phyloP scores from a whole-genome alignment of 2,888 invertebrate genomes.

The Scaptomyza flava region DNA sequence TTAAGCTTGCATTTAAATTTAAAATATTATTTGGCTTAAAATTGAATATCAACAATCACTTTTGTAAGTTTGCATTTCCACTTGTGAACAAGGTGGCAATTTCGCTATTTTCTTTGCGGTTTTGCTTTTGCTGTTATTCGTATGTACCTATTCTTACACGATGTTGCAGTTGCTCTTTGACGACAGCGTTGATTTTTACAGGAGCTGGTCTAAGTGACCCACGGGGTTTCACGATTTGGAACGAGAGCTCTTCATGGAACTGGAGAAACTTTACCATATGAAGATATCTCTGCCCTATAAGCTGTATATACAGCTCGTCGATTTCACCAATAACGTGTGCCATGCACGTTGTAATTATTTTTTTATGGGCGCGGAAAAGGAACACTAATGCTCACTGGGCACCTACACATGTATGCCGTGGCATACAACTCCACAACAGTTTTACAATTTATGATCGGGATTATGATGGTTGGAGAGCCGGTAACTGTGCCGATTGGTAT shows the following conservation, averaged over 20 bases:
- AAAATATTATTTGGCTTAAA: too few species aligned
- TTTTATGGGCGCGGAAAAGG: conserved; percentile 7
- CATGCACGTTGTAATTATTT: conserved; percentile 8
- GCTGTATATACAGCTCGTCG: conserved; percentile 8
- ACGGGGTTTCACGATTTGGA: conserved; percentile 1
- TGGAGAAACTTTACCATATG: conserved; percentile 11
- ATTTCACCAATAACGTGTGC: background rate
- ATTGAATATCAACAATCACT: too few species aligned
- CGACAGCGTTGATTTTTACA: conserved; percentile 6
- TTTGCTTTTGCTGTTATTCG: too few species aligned
- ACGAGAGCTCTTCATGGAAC: conserved; percentile 16
- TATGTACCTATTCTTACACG: too few species aligned
- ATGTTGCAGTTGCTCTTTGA: too few species aligned
- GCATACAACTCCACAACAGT: background rate
- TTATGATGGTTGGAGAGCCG: background rate
- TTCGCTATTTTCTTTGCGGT: too few species aligned
- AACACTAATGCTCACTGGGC: conserved; percentile 5
- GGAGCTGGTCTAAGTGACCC: conserved; percentile 4
- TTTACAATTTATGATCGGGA: conserved; percentile 22
- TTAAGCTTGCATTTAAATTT: too few species aligned
- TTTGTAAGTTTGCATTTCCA: too few species aligned
- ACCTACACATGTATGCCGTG: conserved; percentile 1
- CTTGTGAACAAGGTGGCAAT: too few species aligned
- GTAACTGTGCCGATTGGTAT: conserved; percentile 12
- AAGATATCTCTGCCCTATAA: conserved; percentile 13